Base-by-base conservation (phyloP, 1,140 invertebrate species). In the Gonatopus flavifemur region DNA sequence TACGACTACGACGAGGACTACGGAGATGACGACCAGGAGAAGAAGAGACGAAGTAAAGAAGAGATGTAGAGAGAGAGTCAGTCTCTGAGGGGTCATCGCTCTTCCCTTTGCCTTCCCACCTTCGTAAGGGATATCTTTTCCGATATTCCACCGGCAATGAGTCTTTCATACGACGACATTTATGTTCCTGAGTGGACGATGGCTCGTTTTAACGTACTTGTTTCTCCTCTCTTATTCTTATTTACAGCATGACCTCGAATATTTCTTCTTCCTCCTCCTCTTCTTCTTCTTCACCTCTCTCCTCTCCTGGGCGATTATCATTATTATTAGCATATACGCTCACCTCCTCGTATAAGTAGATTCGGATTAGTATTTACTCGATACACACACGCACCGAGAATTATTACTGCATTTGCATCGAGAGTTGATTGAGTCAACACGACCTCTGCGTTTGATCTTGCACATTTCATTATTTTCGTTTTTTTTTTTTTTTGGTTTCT, bases 101-200 rank as follows among this genome's bases (percentile, higher is more conserved):
- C 41, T 46, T 30, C 37, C 19, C 15, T 8, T 4, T 25, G 18
- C 31, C 24, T 19, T 15, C 16, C n/a, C n/a, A n/a, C n/a, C 46
- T 42, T 42, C 41, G 43, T 24, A 22, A 7, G 37, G 32, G 38
- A 8, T 46, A 20, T 42, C 25, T 46, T 43, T n/a, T 31, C 49
- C 30, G 38, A 52, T 53, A 42, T 53, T 32, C 33, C 19, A 39
- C 42, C 55, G 59, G 36, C 52, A 20, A 59, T 49, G 47, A 33
- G 31, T 31, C 46, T 52, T 39, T 30, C 36, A 58, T 30, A 22
- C 12, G 33, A 22, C 36, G 52, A 55, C 57, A 32, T 60, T 60
- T 59, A 60, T 52, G 52, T 55, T 37, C 42, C 24, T 45, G 52
- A 49, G 33, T 32, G 20, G 46, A 45, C 57, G 43, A 59, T 52